Evolutionary conservation across 2,888 invertebrate genomes (phyloP), one percentile per base, ranked within the genome.

Genomic region (Caenorhabditis sp.): DNA sequence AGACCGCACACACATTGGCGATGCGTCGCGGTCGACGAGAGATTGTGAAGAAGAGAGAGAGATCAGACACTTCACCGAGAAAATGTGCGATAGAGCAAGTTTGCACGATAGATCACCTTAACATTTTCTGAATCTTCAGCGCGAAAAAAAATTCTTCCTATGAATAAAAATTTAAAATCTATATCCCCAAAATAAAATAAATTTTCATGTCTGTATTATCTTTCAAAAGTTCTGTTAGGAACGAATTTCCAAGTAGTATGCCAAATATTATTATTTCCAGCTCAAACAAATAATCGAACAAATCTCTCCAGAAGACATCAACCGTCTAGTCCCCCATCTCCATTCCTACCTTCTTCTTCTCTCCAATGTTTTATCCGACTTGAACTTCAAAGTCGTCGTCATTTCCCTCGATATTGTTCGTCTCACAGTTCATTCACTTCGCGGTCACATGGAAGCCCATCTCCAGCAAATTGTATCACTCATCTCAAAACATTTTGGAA

Each of bases 281-380:
- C 89, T 92, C 58, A 89, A 91, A 72, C 88, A 89, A 20, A 89
- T 91, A 38, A 87, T 93, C 38, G 83, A 83, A 66, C 85, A 87
- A 54, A 83, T 88, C 38, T 69, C 56, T 1, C 66, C 67, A 0
- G 79, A 81, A 27, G 84, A 85, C 12, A 68, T 81, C 12, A 61
- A 65, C 14, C 67, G 89, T 90, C 89, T 92, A 59, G 90, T 91
- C 83, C 91, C 92, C 1, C 90, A 92, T 86, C 89, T 93, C 83
- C 90, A 91, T 77, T 90, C 91, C 31, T 90, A 93, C 72, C 89
- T 93, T 67, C 90, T 91, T 80, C 91, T 92, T 31, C 88, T 93
- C 25, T 89, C 89, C 53, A 88, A 88, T 60, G 86, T 91, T 23
- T 90, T 92, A 43, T 91, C 92, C 70, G 93, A 93, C 88, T 90